Conservation (phyloP, 2,113 vertebrate species). For the Lamprotornis superbus region DNA sequence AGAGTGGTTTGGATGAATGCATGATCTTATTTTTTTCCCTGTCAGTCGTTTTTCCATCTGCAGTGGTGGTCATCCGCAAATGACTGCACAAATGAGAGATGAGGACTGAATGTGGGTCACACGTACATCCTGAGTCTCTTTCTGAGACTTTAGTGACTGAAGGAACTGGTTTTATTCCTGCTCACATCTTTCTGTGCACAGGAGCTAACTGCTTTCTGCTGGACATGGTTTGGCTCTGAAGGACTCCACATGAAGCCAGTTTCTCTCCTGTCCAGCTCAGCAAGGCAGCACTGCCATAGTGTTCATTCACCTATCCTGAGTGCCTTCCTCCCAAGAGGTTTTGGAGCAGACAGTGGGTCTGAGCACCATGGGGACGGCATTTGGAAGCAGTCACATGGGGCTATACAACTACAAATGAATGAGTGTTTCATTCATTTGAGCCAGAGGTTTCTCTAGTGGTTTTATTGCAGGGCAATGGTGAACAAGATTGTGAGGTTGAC, state of each 20-base stretch:
- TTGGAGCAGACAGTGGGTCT: rapidly evolving
- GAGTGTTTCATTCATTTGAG: neutral
- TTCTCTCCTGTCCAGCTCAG: neutral
- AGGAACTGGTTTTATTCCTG: neutral
- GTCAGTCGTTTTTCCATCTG: neutral
- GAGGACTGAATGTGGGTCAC: neutral
- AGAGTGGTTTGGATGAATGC: neutral
- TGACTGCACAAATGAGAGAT: neutral
- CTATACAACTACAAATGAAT: neutral
- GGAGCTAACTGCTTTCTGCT: neutral
- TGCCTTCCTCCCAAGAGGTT: neutral
- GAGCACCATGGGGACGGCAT: rapidly evolving
- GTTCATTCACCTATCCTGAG: neutral
- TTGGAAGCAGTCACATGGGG: rapidly evolving
- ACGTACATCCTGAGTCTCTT: rapidly evolving
- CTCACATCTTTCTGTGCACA: neutral
- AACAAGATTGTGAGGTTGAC: rapidly evolving
- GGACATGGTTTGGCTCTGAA: neutral
- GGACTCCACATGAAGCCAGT: neutral
- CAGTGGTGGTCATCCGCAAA: neutral
- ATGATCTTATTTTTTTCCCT: neutral
- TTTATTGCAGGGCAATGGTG: neutral
- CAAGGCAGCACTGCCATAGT: neutral
- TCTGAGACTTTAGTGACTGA: neutral
- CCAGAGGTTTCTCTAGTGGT: neutral